A percentile compares a stretch with the other conserved stretches of the same genome.
These are phyloP conservation scores for Xyrichtys novacula DNA, from an alignment of 2,797 vertebrate species.

Conservation along the genomic window DNA sequence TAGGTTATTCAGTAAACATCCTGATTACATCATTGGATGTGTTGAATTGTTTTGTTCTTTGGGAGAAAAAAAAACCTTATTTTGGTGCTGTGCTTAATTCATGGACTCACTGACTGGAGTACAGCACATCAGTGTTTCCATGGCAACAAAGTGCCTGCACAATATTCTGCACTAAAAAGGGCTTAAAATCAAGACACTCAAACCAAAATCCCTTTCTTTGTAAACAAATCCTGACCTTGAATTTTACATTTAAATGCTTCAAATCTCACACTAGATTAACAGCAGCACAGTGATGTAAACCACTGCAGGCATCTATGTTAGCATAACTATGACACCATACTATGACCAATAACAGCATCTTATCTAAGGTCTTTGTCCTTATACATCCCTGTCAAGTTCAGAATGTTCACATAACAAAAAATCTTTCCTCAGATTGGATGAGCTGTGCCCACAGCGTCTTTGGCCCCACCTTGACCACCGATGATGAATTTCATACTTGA, in stretches of 20 bases:
- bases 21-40: constrained; percentile 23
- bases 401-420: constrained; percentile 58
- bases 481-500: constrained; percentile 54
- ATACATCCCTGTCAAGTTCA: constrained; percentile 19
- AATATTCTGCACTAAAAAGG: constrained; percentile 68
- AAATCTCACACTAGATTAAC: constrained; percentile 33
- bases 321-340: constrained; percentile 28
- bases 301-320: constrained; percentile 20
- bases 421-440: constrained; percentile 73
- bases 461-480: constrained; percentile 54
- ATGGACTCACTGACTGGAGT: constrained; percentile 69
- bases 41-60: constrained; percentile 44
- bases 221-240: constrained; percentile 49
- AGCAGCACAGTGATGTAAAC: constrained; percentile 23
- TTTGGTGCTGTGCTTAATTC: constrained; percentile 74
- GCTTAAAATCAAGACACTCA: constrained; percentile 43
- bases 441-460: constrained; percentile 63
- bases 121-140: constrained; percentile 81
- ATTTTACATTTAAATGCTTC: constrained; percentile 24
- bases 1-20: constrained; percentile 26
- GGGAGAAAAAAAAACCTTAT: constrained; percentile 43
- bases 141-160: constrained; percentile 80
- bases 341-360: constrained; percentile 17
- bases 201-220: constrained; percentile 60
- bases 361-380: constrained; percentile 31